These are phyloP conservation scores for Blastomussa wellsi DNA, from an alignment of 92 coral and sea anemone genomes.

Conservation along the genomic window DNA sequence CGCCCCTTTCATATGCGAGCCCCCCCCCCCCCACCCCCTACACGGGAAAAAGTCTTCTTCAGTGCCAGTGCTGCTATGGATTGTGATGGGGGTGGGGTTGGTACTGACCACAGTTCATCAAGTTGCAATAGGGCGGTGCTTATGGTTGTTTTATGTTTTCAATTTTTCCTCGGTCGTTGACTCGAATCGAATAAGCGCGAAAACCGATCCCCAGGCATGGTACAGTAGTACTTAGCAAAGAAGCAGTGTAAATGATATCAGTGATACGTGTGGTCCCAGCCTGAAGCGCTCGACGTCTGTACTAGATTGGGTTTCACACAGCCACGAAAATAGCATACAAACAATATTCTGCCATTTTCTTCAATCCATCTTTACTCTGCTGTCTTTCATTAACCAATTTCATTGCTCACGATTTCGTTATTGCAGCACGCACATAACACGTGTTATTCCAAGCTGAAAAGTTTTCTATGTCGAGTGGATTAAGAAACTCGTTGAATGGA, in stretches of 20 bases:
- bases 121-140: not conserved
- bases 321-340: not conserved
- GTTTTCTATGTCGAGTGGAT: not conserved
- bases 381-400: not conserved
- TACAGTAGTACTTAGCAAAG: not conserved
- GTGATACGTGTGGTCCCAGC: not conserved
- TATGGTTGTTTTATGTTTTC: not conserved
- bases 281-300: not conserved
- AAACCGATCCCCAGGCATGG: no score
- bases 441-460: not conserved
- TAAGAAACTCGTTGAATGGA: not conserved
- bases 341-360: not conserved
- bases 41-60: no score
- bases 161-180: not conserved
- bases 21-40: no score
- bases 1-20: no score
- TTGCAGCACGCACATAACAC: not conserved
- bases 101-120: not conserved
- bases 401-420: not conserved
- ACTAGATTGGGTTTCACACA: not conserved
- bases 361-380: not conserved
- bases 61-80: no score
- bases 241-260: not conserved
- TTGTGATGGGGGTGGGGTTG: not conserved
- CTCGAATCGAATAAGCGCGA: not conserved